Percentiles rank a stretch among this genome's conserved stretches.
Conservation (phyloP, 2,797 vertebrate species). For the Cossypha caffra region DNA sequence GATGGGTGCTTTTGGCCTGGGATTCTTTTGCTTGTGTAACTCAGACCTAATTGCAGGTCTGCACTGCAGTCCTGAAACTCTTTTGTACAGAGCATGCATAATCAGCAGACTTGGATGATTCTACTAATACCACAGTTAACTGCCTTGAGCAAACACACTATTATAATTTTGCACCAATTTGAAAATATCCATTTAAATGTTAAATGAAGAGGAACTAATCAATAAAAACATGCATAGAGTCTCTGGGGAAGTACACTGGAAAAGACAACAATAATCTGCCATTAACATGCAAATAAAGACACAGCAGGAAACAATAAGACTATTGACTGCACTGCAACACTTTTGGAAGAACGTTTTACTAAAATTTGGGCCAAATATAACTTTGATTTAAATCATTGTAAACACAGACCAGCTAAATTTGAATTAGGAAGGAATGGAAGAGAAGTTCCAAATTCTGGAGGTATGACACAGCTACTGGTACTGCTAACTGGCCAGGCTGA, state of each 20-base stretch:
- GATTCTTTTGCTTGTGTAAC: not conserved
- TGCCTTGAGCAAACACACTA: conserved; percentile 63
- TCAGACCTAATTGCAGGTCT: conserved; percentile 22
- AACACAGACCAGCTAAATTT: not conserved
- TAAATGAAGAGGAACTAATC: conserved; percentile 72
- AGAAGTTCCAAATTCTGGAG: not conserved
- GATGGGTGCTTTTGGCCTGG: not conserved
- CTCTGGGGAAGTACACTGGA: conserved; percentile 44
- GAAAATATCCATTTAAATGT: conserved; percentile 67
- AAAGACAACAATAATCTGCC: conserved; percentile 26
- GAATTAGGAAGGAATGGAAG: not conserved
- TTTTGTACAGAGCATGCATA: not conserved
- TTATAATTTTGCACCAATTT: conserved; percentile 56
- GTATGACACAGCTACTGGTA: not conserved
- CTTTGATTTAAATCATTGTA: not conserved
- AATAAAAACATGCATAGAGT: conserved; percentile 57
- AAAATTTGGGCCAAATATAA: conserved; percentile 21
- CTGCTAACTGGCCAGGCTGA: not conserved
- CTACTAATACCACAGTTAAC: conserved; percentile 5
- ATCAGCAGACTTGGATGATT: conserved; percentile 3
- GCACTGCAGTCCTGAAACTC: not conserved
- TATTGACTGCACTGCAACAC: not conserved
- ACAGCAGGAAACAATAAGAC: conserved; percentile 44
- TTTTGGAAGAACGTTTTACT: not conserved
- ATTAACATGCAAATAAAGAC: conserved; percentile 65